Evolutionary conservation across 2,888 invertebrate species (phyloP).

Genomic region (Ochlodes sylvanus): DNA sequence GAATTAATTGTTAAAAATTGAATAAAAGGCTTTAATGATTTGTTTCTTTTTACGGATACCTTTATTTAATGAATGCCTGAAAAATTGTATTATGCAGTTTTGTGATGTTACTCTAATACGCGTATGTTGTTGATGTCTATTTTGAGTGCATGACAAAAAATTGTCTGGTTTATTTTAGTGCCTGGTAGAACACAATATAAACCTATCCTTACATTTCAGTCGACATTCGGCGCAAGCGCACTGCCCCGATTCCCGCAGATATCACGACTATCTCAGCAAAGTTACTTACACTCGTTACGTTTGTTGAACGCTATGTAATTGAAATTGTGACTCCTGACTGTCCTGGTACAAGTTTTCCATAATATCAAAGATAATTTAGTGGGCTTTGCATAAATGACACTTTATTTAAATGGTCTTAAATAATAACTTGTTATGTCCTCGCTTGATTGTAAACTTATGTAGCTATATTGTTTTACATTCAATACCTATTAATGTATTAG

Average conservation of each 20-base stretch:
- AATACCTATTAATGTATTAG: background rate
- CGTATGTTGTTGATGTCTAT: too few species aligned
- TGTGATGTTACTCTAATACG: too few species aligned
- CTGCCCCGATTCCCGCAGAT: constrained; percentile 12
- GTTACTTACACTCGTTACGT: constrained; percentile 30
- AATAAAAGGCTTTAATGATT: too few species aligned
- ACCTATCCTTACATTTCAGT: constrained; percentile 4
- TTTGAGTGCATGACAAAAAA: too few species aligned
- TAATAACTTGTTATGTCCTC: constrained; percentile 26
- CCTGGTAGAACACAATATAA: background rate
- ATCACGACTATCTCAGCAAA: constrained; percentile 22
- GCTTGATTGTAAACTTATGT: constrained; percentile 4
- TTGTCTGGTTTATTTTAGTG: too few species aligned
- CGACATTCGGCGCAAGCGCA: constrained; percentile 14
- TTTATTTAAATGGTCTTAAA: constrained; percentile 20
- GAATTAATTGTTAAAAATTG: too few species aligned
- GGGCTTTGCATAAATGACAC: constrained; percentile 28
- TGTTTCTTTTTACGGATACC: too few species aligned
- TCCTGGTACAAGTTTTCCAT: constrained; percentile 35
- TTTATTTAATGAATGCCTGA: too few species aligned
- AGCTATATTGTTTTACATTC: constrained; percentile 2
- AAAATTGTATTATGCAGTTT: too few species aligned
- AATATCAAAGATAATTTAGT: constrained; percentile 27
- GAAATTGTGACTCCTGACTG: constrained; percentile 33
- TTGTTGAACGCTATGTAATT: constrained; percentile 31